phyloP scores from a whole-genome alignment of 2,888 invertebrate species.

The Tipula vernalis region DNA sequence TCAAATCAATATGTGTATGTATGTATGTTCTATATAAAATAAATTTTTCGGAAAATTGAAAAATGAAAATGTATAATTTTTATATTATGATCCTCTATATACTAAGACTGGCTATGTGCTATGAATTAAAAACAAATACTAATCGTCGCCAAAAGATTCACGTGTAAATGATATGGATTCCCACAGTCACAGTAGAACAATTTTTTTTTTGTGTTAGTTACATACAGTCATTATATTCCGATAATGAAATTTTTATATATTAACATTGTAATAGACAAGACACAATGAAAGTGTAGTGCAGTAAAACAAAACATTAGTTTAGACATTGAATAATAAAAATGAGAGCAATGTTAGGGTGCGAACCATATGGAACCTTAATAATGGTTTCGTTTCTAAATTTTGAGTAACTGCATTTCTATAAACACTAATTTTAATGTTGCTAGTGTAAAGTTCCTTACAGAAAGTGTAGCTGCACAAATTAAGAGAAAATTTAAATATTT shows the following conservation, averaged over 20 bases:
- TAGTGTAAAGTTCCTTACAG: too few relatives aligned
- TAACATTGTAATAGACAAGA: not conserved
- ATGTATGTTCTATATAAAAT: not conserved
- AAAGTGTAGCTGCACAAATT: too few relatives aligned
- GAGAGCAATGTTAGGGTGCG: not conserved
- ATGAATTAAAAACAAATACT: not conserved
- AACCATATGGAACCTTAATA: too few relatives aligned
- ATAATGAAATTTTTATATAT: not conserved
- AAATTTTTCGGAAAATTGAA: not conserved
- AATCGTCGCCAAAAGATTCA: not conserved
- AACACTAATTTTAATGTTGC: too few relatives aligned
- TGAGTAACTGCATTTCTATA: too few relatives aligned
- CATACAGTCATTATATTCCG: not conserved
- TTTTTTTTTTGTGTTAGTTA: not conserved
- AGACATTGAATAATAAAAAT: not conserved
- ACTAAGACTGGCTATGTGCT: not conserved
- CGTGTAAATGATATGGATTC: not conserved
- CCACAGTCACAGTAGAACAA: not conserved
- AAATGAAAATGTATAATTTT: not conserved
- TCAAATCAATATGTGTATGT: not conserved
- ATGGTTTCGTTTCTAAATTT: too few relatives aligned
- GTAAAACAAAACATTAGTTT: not conserved
- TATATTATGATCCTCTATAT: not conserved
- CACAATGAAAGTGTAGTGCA: not conserved
- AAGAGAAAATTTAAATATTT: too few relatives aligned